Evolutionary conservation across 2,888 invertebrate species (phyloP), one percentile per base, ranked within the genome.

Genomic region (Aspidiotus rigidus): DNA sequence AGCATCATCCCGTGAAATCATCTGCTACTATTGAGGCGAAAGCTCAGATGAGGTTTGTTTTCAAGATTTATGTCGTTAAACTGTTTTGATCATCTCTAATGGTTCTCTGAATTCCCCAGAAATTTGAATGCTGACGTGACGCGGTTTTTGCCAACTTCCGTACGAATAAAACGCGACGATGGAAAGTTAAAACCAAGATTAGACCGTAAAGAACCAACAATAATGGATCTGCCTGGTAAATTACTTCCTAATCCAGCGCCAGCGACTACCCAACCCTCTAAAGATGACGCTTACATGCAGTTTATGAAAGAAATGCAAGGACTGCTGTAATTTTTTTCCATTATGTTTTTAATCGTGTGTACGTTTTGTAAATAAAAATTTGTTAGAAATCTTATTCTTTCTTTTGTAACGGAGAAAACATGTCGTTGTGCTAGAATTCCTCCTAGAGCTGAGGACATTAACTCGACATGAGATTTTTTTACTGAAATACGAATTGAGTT

Each of bases 241-340:
- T 39, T 71, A 62, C 60, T 70, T 62, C 59, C 71, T 64, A 64
- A 59, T 66, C 42, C 67, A 55, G 69, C 64, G 7, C 55, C 67
- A 69, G 69, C 69, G 61, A 63, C 64, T 15, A 54, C 72, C 71
- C 79, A 80, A 73, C 84, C 83, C 0, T 94, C 90, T 70, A 98
- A 97, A 78, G 98, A 98, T 77, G 98, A 98, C 77, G 98, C 97
- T 11, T 99, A 99, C 76, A 89, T 94, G 82, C 93, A 94, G 78
- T 99, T 99, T 78, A 97, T 99, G 96, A 89, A 89, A 78, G 98
- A 99, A 81, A 95, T 99, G 93, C 89, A 95, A 77, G 93, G 90
- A 63, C 81, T 98, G 41, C 82, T 98, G 77, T 95, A 78, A 80
- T 28, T 28, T 39, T n/a, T 28, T 28, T 28, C 28, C 28, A 28